Base-by-base conservation (phyloP, 2,888 invertebrate species). In the Pristionchus exspectatus region DNA sequence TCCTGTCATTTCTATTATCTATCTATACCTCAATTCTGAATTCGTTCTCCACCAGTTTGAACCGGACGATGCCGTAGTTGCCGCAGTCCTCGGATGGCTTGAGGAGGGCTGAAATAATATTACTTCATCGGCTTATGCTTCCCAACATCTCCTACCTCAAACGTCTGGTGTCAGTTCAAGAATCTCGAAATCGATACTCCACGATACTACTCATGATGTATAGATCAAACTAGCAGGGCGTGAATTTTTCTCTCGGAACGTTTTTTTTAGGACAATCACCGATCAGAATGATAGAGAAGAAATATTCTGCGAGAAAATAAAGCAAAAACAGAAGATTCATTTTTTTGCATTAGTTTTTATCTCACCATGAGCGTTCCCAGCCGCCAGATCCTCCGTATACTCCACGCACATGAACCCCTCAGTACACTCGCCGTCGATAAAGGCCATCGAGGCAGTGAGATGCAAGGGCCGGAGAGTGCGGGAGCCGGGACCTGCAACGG, bases 381-480 rank as follows among this genome's bases (percentile, higher is more conserved):
- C 56, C 2, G 54, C 87, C 56, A 88, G n/a, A 56, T 88, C 69
- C 33, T 88, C 87, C 74, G 74, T 74, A 56, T 88, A 88, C 33
- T 89, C 83, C 10, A 92, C 77, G 50, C 92, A 92, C 30, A 89
- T 83, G 30, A 92, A 86, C 10, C 92, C 92, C 12, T 84, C 72
- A 0, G 77, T 87, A 83, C 89, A 91, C 14, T 87, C 88, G 9
- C 44, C 72, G 72, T 92, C 92, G 77, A 88, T 91, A 85, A 92
- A 92, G 14, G 91, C 92, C 88, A 92, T 30, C 12, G 92, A 90
- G 30, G 92, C 91, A 74, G 90, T 63, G 86, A 92, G 90, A 24
- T 69, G 90, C 56, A 92, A 90, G 12, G 92, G 90, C 24, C 88
- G 54, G 12, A 92, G 89, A 7, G 81, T 30, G 14, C 89, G 81